Conservation (phyloP, 2,113 vertebrate genomes). For the Eretmochelys imbricata region DNA sequence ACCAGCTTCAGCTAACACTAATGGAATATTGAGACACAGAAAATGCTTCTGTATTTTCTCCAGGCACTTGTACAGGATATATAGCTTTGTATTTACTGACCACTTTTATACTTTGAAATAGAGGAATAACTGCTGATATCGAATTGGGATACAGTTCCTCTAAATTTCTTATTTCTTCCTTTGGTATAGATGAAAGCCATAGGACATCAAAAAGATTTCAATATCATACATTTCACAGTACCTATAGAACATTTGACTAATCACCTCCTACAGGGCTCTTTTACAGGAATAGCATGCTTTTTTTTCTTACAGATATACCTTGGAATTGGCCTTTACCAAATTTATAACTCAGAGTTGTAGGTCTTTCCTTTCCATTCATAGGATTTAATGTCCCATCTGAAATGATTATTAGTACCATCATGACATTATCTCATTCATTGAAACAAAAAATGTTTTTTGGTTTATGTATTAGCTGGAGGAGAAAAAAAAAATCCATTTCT, state of each 20-base stretch:
- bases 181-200: neutral
- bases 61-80: neutral
- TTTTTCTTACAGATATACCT: neutral
- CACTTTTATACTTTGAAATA: neutral
- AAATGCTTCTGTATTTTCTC: neutral
- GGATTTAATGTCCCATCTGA: slow-evolving; percentile 1
- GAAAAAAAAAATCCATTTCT: neutral
- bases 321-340: neutral
- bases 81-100: neutral
- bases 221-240: neutral
- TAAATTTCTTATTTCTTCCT: neutral
- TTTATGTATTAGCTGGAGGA: neutral
- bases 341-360: neutral
- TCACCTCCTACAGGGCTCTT: neutral
- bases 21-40: neutral
- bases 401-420: neutral
- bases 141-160: neutral
- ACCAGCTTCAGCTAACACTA: neutral
- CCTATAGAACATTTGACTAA: neutral
- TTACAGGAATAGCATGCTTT: neutral
- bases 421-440: neutral
- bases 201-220: neutral
- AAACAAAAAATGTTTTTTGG: neutral
- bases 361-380: neutral
- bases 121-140: neutral